Base-by-base conservation (phyloP, 2,797 vertebrate genomes). In the Micromesistius poutassou region DNA sequence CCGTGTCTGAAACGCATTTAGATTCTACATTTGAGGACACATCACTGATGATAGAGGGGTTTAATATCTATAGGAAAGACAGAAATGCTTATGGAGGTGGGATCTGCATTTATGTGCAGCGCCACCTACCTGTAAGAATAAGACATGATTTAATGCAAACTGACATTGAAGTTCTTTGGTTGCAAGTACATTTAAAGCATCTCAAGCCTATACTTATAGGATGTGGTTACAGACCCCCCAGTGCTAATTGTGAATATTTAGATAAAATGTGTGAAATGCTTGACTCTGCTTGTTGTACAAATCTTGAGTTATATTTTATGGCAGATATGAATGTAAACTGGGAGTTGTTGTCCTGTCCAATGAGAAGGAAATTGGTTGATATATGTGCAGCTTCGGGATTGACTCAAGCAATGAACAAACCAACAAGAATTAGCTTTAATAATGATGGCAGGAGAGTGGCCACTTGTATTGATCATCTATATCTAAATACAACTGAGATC, bases 381-480 rank as follows among this genome's bases (percentile, higher is more conserved):
- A 12, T 10, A 50, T 46, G 9, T 30, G 42, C 40, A 19, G 25
- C 73, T 30, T 74, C 36, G 14, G 8, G 38, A 28, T 16, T 50
- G 14, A 46, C 38, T 28, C 73, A 74, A 22, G 38, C 42, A 9
- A 46, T 74, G 4, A 75, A 30, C 1, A 74, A 74, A 50, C 73
- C 40, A 1, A 50, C 73, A 5, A 74, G 40, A 62, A 62, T 33
- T 31, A 31, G 42, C 19, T 19, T 31, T 7, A 38, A 62, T 28
- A 31, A 14, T 50, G 74, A 75, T 75, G 74, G 74, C 19, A 66
- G 42, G 22, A 13, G 46, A 77, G 68, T 25, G 10, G 35, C 76
- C 30, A 72, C 76, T 40, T 72, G 68, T 31, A 77, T 72, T 71
- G 76, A 77, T 30, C 68, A 72, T 25, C 71, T 77, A 7, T 77